These are phyloP conservation scores for Scarus forsteni DNA, from an alignment of 2,797 vertebrate genomes.

Conservation along the genomic window DNA sequence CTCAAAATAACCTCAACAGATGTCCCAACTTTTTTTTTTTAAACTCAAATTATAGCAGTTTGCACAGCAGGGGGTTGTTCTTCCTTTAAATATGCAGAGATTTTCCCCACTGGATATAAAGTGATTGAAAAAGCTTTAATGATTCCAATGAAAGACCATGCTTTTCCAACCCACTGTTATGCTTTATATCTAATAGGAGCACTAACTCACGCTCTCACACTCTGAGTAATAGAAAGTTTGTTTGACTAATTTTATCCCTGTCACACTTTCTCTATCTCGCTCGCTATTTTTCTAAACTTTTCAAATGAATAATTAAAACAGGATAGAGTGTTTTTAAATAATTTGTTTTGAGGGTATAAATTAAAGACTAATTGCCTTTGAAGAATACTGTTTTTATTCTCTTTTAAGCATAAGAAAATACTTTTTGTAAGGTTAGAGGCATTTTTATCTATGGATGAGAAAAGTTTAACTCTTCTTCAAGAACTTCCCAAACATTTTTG, in stretches of 20 bases:
- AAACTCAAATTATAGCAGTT: neutral
- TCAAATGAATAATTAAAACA: conserved; percentile 65
- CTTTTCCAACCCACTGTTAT: neutral
- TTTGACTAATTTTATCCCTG: conserved; percentile 39
- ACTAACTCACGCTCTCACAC: conserved; percentile 16
- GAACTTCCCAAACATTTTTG: conserved; percentile 13
- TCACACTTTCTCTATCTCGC: conserved; percentile 32
- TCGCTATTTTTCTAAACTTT: conserved; percentile 44
- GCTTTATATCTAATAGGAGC: conserved; percentile 20
- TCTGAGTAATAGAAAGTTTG: conserved; percentile 11
- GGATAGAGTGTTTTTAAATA: conserved; percentile 57
- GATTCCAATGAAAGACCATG: neutral
- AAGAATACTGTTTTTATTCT: conserved; percentile 42
- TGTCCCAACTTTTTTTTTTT: too few species aligned
- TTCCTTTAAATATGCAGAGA: neutral
- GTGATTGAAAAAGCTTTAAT: conserved; percentile 1
- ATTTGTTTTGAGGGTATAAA: conserved; percentile 59
- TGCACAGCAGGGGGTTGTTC: neutral
- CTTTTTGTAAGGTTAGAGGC: conserved; percentile 24
- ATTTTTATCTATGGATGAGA: conserved; percentile 23
- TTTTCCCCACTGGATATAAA: neutral
- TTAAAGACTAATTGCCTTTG: conserved; percentile 59
- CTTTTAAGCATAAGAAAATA: conserved; percentile 27
- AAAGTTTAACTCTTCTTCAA: conserved; percentile 39
- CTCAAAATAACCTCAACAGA: too few species aligned